phyloP scores from a whole-genome alignment of 2,797 vertebrate genomes.

The Siniperca undulata region DNA sequence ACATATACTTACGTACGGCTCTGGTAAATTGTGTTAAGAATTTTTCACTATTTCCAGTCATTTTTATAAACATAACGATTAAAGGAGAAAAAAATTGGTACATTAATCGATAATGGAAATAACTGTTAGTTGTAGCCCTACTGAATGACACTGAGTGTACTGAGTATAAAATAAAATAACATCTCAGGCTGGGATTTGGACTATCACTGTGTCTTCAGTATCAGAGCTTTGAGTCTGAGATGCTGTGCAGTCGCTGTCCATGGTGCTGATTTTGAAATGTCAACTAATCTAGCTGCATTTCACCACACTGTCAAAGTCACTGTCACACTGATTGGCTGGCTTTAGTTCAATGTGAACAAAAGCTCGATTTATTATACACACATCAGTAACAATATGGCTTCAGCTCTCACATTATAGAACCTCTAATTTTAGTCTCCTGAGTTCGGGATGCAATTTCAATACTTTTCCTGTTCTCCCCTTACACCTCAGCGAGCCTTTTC shows the following conservation, averaged over 20 bases:
- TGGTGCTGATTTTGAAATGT: conserved; percentile 69
- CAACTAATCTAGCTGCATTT: conserved; percentile 24
- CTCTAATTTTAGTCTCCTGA: conserved; percentile 39
- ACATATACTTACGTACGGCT: too few relatives aligned
- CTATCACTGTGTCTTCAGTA: neutral
- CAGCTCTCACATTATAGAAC: conserved; percentile 46
- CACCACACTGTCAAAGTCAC: conserved; percentile 26
- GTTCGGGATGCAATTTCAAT: conserved; percentile 33
- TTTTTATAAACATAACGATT: neutral
- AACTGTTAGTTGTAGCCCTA: too few relatives aligned
- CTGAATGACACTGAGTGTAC: neutral
- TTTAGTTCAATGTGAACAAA: conserved; percentile 41
- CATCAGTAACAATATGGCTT: conserved; percentile 48
- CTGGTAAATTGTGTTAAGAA: neutral
- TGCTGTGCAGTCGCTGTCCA: conserved; percentile 54
- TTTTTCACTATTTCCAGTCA: neutral
- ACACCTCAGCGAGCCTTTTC: conserved; percentile 23
- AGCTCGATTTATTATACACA: conserved; percentile 64
- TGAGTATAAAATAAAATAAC: neutral
- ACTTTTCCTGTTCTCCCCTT: conserved; percentile 17
- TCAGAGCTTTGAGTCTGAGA: neutral
- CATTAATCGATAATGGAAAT: neutral
- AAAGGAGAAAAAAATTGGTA: neutral
- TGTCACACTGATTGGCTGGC: conserved; percentile 49
- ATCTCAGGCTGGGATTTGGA: neutral